Conservation (phyloP, 2,797 vertebrate genomes). For the Chanos chanos region DNA sequence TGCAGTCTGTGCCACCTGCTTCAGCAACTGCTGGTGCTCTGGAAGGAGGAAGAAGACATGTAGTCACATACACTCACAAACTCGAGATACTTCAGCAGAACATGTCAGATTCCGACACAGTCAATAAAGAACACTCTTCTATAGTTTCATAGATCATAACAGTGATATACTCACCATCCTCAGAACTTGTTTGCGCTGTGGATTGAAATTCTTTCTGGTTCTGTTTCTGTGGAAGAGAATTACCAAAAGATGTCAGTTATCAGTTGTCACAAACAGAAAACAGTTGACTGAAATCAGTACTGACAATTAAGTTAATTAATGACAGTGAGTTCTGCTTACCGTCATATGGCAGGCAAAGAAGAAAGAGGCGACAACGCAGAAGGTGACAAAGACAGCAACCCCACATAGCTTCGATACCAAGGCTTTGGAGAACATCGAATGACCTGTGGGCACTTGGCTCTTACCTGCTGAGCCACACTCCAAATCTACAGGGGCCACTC, state of each 20-base stretch:
- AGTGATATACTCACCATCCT: too few relatives aligned
- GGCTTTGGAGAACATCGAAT: constrained; percentile 44
- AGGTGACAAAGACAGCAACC: constrained; percentile 25
- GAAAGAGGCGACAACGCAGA: constrained; percentile 48
- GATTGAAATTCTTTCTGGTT: rapidly evolving
- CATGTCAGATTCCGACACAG: too few relatives aligned
- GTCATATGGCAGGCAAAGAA: constrained; percentile 44
- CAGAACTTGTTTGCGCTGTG: background rate
- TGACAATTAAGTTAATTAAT: background rate
- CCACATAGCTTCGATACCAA: constrained; percentile 49
- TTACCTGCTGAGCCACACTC: constrained; percentile 48
- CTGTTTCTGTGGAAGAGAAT: constrained; percentile 13
- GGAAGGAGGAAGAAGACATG: constrained; percentile 3
- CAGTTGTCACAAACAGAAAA: background rate
- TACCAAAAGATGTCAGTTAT: background rate
- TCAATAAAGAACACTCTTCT: too few relatives aligned
- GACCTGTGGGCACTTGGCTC: constrained; percentile 49
- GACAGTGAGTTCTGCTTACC: constrained; percentile 11
- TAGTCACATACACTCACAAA: constrained; percentile 3
- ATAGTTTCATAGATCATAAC: too few relatives aligned
- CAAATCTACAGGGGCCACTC: constrained; percentile 42
- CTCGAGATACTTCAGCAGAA: too few relatives aligned
- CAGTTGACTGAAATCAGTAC: background rate
- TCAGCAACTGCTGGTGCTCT: constrained; percentile 23
- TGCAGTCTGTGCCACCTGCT: constrained; percentile 28